A percentile compares a stretch with the other conserved stretches of the same genome.
These are phyloP conservation scores for Lasiurus borealis DNA, from an alignment of 2,113 vertebrate genomes.

Conservation along the genomic window DNA sequence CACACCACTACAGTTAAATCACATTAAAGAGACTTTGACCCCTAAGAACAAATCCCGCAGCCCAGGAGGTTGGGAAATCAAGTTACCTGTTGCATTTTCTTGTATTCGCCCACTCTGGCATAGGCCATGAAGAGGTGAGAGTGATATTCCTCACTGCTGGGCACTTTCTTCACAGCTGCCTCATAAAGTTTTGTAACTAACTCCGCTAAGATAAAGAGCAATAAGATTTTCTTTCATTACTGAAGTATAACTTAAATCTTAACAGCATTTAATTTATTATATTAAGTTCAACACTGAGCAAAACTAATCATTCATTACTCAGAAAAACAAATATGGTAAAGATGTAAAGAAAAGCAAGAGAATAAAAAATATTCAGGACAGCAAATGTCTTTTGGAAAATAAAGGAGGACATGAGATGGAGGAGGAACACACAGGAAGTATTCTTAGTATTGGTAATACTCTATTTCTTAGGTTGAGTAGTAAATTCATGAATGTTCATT, in stretches of 20 bases:
- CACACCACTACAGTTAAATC: background rate
- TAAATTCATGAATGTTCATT: constrained; percentile 24
- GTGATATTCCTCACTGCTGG: constrained; percentile 98
- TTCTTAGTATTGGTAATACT: background rate
- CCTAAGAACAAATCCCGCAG: background rate
- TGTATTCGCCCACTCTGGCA: constrained; percentile 98
- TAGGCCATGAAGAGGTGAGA: constrained; percentile 99
- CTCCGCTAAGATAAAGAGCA: constrained; percentile 90
- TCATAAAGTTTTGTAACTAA: constrained; percentile 98
- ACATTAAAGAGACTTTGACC: background rate
- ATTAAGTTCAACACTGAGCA: constrained; percentile 52
- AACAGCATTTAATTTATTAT: background rate
- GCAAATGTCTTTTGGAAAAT: background rate
- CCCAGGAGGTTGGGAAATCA: background rate
- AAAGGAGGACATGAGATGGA: background rate
- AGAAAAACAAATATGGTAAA: constrained; percentile 9
- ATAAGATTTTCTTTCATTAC: constrained; percentile 50
- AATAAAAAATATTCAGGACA: constrained; percentile 20
- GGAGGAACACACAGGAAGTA: background rate
- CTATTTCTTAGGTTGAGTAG: background rate
- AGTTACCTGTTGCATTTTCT: constrained; percentile 99
- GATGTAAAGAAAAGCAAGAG: background rate
- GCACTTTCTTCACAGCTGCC: constrained; percentile 98
- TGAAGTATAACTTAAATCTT: constrained; percentile 32
- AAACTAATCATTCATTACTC: constrained; percentile 15